A percentile compares a stretch with the other conserved stretches of the same genome.
These are phyloP conservation scores for Crocodylus rhombifer DNA, from an alignment of 2,797 vertebrate genomes.

Conservation along the genomic window DNA sequence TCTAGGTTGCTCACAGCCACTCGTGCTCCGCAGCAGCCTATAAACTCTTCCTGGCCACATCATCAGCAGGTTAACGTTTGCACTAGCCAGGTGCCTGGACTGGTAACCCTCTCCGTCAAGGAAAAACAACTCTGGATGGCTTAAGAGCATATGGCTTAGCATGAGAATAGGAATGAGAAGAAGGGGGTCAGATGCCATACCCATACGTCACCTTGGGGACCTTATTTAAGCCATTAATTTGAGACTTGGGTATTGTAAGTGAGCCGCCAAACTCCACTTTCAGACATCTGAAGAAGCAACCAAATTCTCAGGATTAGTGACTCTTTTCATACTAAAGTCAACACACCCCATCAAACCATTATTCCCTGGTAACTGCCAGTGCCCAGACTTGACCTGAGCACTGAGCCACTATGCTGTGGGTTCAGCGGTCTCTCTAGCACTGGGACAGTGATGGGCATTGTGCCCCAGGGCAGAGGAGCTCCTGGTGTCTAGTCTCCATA, in stretches of 20 bases:
- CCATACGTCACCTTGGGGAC: not conserved
- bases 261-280: not conserved
- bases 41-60: too few species aligned
- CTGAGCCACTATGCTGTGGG: not conserved
- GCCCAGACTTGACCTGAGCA: too few species aligned
- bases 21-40: too few species aligned
- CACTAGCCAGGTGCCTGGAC: not conserved
- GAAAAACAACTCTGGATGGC: too few species aligned
- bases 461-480: not conserved
- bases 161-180: not conserved
- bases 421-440: not conserved
- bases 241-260: not conserved
- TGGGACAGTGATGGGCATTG: not conserved
- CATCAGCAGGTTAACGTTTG: not conserved
- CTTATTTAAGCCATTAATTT: not conserved
- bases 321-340: not conserved
- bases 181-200: not conserved
- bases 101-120: too few species aligned
- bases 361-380: not conserved
- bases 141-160: too few species aligned
- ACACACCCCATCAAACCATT: not conserved
- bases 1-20: too few species aligned
- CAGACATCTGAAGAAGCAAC: not conserved
- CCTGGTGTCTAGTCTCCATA: not conserved
- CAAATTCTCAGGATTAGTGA: not conserved